Conservation (phyloP, 2,797 vertebrate genomes). For the Acrossocheilus fasciatus region DNA sequence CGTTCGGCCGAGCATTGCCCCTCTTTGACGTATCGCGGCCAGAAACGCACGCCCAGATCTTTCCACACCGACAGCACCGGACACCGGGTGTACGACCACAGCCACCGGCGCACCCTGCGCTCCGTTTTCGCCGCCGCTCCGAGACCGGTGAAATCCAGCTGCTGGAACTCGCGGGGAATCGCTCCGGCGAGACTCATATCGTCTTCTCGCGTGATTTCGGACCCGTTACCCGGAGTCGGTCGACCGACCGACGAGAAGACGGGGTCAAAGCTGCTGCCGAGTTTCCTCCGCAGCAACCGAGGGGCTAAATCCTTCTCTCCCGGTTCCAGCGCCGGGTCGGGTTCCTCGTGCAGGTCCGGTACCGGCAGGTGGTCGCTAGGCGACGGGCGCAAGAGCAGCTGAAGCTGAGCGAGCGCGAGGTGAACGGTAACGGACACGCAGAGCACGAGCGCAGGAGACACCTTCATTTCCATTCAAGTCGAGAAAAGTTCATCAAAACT, state of each 20-base stretch:
- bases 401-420: slow-evolving; percentile 73
- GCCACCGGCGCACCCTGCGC: slow-evolving; percentile 89
- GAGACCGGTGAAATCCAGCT: slow-evolving; percentile 83
- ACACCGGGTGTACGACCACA: slow-evolving; percentile 90
- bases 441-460: slow-evolving; percentile 29
- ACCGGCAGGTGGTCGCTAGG: slow-evolving; percentile 88
- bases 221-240: slow-evolving; percentile 77
- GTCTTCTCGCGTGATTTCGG: slow-evolving; percentile 55
- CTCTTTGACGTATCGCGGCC: slow-evolving; percentile 93
- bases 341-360: slow-evolving; percentile 86
- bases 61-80: slow-evolving; percentile 90
- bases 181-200: slow-evolving; percentile 63
- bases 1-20: slow-evolving; percentile 87
- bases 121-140: slow-evolving; percentile 87
- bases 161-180: slow-evolving; percentile 85
- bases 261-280: slow-evolving; percentile 88
- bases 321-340: slow-evolving; percentile 89
- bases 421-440: slow-evolving; percentile 62
- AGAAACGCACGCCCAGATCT: slow-evolving; percentile 89
- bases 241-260: slow-evolving; percentile 86
- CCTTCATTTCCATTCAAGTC: slow-evolving; percentile 26
- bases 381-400: slow-evolving; percentile 86
- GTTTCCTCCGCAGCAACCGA: slow-evolving; percentile 86
- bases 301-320: slow-evolving; percentile 87
- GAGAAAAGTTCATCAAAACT: background rate